Evolutionary conservation across 2,113 vertebrate species (phyloP).

Genomic region (Platysternon megacephalum): DNA sequence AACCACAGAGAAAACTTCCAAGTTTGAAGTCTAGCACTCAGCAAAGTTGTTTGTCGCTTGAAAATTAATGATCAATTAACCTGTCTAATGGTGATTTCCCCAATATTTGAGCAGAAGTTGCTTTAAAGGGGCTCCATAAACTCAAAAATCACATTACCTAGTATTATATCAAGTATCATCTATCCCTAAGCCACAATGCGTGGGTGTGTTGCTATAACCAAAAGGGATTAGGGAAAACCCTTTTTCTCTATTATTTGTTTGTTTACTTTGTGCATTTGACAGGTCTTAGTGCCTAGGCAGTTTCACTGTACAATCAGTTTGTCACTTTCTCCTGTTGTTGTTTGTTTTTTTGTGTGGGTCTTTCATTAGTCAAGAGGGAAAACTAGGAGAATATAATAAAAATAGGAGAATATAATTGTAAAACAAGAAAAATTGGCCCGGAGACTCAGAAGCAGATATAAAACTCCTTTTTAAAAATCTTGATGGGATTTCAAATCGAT

Average conservation of each 20-base stretch:
- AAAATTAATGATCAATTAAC: slow-evolving; percentile 15
- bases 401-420: background rate
- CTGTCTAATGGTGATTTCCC: background rate
- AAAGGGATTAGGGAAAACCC: background rate
- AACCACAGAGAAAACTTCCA: background rate
- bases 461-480: background rate
- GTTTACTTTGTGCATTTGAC: background rate
- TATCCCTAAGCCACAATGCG: background rate
- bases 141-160: slow-evolving; percentile 3
- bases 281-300: background rate
- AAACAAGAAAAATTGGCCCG: background rate
- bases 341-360: background rate
- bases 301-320: background rate
- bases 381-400: background rate
- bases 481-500: background rate
- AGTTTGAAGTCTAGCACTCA: background rate
- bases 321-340: background rate
- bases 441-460: background rate
- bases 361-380: background rate
- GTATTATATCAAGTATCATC: background rate
- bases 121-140: background rate
- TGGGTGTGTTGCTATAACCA: background rate
- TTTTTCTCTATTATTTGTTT: no score
- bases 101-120: background rate
- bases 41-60: slow-evolving; percentile 8